phyloP scores from a whole-genome alignment of 2,113 vertebrate species.

The Uropsilus gracilis region DNA sequence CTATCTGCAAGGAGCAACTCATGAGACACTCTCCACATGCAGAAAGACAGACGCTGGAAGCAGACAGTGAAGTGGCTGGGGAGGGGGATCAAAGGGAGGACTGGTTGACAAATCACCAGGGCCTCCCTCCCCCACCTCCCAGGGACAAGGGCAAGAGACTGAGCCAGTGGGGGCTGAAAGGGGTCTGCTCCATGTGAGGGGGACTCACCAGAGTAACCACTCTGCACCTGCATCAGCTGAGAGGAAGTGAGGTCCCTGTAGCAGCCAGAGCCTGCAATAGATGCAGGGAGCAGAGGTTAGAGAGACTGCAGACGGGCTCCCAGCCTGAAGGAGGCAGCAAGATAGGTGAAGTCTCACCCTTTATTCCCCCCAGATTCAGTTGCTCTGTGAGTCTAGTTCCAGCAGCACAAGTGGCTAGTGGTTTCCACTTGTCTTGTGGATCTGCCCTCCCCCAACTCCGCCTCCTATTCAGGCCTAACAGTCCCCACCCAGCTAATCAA shows the following conservation, averaged over 20 bases:
- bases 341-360: not conserved
- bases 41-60: not conserved
- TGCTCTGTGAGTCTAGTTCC: not conserved
- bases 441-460: not conserved
- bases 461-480: not conserved
- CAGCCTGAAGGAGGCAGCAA: not conserved
- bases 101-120: not conserved
- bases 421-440: not conserved
- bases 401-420: not conserved
- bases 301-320: not conserved
- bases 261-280: not conserved
- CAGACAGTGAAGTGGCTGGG: not conserved
- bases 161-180: not conserved
- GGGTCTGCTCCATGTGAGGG: not conserved
- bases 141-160: no score
- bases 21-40: not conserved
- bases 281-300: not conserved
- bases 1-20: rapidly evolving
- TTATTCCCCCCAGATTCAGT: not conserved
- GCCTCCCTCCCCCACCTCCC: no score
- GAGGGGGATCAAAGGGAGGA: not conserved
- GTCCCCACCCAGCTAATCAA: not conserved
- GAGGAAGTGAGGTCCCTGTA: not conserved
- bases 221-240: not conserved
- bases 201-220: no score